phyloP scores from a whole-genome alignment of 1,140 invertebrate species.

The Heliothis subflexa region DNA sequence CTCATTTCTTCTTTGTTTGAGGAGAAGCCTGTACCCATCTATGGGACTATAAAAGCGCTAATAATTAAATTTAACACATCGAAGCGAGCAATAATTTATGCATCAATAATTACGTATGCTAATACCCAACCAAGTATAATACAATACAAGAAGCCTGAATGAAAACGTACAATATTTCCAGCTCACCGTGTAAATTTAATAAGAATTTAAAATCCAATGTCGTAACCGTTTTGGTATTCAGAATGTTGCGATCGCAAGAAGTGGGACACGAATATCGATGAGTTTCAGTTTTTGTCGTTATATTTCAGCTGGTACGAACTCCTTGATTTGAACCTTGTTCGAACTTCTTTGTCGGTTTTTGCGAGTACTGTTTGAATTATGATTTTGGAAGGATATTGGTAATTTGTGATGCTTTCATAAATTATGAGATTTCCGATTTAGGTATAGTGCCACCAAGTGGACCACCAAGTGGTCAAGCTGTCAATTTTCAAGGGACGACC shows the following conservation, averaged over 20 bases:
- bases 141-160: background rate
- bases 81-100: too few relatives aligned
- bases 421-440: too few relatives aligned
- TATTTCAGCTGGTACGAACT: conserved; percentile 11
- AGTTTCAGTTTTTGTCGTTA: conserved; percentile 27
- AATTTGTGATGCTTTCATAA: too few relatives aligned
- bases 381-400: background rate
- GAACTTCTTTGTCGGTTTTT: background rate
- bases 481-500: too few relatives aligned
- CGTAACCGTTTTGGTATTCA: conserved; percentile 41
- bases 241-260: conserved; percentile 27
- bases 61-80: too few relatives aligned
- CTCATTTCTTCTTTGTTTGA: too few relatives aligned
- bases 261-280: conserved; percentile 44
- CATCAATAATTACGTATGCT: background rate
- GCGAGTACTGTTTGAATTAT: background rate
- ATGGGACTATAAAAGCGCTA: too few relatives aligned
- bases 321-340: conserved; percentile 35
- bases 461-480: too few relatives aligned
- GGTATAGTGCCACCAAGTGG: too few relatives aligned
- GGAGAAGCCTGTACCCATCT: too few relatives aligned
- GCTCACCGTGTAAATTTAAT: conserved; percentile 32
- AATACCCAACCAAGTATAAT: background rate
- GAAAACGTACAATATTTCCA: background rate
- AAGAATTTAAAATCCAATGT: conserved; percentile 43